Evolutionary conservation across 2,888 invertebrate species (phyloP).

Genomic region (Thumatha senex): DNA sequence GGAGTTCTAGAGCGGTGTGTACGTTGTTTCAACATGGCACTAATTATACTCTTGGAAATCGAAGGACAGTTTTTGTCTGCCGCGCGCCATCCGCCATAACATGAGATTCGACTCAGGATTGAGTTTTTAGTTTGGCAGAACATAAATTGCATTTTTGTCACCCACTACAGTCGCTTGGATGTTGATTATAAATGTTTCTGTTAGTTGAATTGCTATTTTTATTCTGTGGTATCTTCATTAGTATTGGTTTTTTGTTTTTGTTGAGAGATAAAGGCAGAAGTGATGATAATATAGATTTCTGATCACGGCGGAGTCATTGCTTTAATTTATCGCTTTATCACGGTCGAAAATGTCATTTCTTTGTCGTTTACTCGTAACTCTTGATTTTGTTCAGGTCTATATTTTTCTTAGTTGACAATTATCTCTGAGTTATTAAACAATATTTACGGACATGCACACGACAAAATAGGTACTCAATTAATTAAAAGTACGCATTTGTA

Average conservation of each 20-base stretch:
- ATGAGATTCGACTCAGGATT: constrained; percentile 60
- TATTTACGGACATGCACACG: too few species aligned
- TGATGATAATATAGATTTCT: constrained; percentile 42
- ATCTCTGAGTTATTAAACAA: too few species aligned
- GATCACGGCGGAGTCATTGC: too few species aligned
- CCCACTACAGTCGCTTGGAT: constrained; percentile 50
- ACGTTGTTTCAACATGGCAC: constrained; percentile 64
- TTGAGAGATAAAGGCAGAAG: constrained; percentile 43
- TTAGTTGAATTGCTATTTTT: constrained; percentile 52
- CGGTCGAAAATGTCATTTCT: not conserved
- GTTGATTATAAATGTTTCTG: constrained; percentile 62
- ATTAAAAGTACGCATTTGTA: too few species aligned
- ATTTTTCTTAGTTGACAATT: too few species aligned
- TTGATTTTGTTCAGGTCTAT: too few species aligned
- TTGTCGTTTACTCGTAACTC: too few species aligned
- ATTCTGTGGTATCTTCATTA: constrained; percentile 75
- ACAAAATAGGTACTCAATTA: too few species aligned
- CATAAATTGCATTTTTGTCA: constrained; percentile 82
- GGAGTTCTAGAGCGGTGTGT: constrained; percentile 38
- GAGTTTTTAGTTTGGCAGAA: constrained; percentile 74
- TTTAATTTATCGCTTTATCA: constrained; percentile 24
- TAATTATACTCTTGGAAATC: constrained; percentile 74
- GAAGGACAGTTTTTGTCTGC: constrained; percentile 59
- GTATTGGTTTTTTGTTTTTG: constrained; percentile 44
- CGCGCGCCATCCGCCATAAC: constrained; percentile 55